phyloP scores from a whole-genome alignment of 2,888 invertebrate genomes.

The Sicus ferrugineus region DNA sequence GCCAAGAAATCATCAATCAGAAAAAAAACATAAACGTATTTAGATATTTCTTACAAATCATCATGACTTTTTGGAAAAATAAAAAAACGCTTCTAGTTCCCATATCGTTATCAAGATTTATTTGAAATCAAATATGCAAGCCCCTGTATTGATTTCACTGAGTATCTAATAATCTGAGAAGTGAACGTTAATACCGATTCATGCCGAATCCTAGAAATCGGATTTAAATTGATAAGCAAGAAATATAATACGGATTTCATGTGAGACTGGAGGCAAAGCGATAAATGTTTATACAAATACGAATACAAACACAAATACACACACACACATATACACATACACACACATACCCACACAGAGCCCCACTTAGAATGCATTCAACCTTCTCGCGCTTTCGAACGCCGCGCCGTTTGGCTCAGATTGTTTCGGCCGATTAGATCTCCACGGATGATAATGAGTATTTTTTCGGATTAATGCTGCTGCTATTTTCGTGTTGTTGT shows the following conservation, averaged over 20 bases:
- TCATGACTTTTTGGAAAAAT: background rate
- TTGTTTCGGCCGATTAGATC: slow-evolving; percentile 43
- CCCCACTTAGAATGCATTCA: background rate
- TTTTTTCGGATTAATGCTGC: slow-evolving; percentile 33
- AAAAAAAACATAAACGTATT: too few relatives aligned
- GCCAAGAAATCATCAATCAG: too few relatives aligned
- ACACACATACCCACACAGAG: slow-evolving; percentile 6
- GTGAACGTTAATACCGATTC: background rate
- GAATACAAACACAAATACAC: background rate
- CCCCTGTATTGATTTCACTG: too few relatives aligned
- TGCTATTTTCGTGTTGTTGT: slow-evolving; percentile 6
- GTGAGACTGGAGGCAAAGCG: slow-evolving; percentile 14
- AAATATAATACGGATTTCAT: background rate
- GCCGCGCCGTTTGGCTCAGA: slow-evolving; percentile 32
- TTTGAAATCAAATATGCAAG: too few relatives aligned
- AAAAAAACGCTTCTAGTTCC: too few relatives aligned
- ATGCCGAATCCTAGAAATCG: slow-evolving; percentile 9
- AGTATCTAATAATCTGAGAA: too few relatives aligned
- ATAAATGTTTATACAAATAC: slow-evolving; percentile 14
- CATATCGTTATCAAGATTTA: too few relatives aligned
- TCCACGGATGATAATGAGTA: slow-evolving; percentile 39
- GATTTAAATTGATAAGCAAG: slow-evolving; percentile 25
- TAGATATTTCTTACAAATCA: background rate
- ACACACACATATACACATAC: background rate
- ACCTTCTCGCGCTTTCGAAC: slow-evolving; percentile 18